Base-by-base conservation (phyloP, 1,140 invertebrate genomes). In the Hormaphis cornu region DNA sequence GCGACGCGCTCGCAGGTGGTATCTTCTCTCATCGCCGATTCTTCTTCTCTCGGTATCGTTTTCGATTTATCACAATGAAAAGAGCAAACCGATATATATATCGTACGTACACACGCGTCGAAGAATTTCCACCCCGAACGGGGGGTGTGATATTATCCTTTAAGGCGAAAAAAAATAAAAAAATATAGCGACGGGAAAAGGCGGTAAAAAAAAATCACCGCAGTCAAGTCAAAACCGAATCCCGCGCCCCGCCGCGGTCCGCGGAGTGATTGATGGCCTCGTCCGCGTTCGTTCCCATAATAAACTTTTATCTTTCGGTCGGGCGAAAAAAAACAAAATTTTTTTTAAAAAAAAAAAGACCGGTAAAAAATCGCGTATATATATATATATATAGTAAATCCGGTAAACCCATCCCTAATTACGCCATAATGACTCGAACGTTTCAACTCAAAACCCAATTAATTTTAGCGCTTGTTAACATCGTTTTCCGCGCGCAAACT, bases 391-490 rank as follows among this genome's bases (percentile, higher is more conserved):
- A n/a, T n/a, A n/a, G n/a, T 20, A 9, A 44, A 33, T 14, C 61
- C 61, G 42, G 59, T 63, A 46, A 63, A 63, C 26, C n/a, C 61
- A 30, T 66, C 44, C 28, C 30, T 66, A 66, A 66, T 66, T 66
- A 50, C 28, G 26, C 26, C 61, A 50, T 66, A 66, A 66, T 50
- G 44, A 66, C 44, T 66, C 24, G 18, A 66, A 35, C 44, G 44
- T 66, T 66, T 50, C 44, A 66, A 66, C 44, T 66, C 42, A 26
- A 48, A 48, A 66, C 61, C 44, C 28, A 66, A 66, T 66, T 66
- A 66, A 66, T 66, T 50, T 66, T 50, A n/a, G n/a, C 30, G 44
- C 30, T 66, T 66, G 61, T 66, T 50, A 66, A 66, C 61, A 50
- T 66, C 14, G 20, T 24, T 40, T 37, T 16, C 53, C 12, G n/a